Evolutionary conservation across 1,140 invertebrate genomes (phyloP).

Genomic region (Dryas iulia): DNA sequence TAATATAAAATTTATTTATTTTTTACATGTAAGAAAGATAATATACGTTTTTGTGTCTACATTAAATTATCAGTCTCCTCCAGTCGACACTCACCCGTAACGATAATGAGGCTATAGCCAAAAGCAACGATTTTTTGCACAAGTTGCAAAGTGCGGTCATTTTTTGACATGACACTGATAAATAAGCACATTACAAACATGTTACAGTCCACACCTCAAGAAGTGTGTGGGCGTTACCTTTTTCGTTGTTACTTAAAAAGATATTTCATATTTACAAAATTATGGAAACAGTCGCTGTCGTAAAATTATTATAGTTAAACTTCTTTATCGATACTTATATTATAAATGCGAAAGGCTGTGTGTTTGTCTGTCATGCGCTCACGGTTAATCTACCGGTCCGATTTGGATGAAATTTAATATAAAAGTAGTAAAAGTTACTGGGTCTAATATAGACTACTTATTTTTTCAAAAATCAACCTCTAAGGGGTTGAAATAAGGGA

Average conservation of each 20-base stretch:
- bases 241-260: neutral
- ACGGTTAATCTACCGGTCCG: too few relatives aligned
- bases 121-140: constrained; percentile 17
- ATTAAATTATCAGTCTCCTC: neutral
- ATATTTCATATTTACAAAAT: neutral
- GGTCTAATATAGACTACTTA: too few relatives aligned
- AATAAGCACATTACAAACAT: constrained; percentile 21
- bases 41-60: neutral
- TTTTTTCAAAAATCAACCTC: too few relatives aligned
- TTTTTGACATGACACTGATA: constrained; percentile 26
- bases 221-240: constrained; percentile 7
- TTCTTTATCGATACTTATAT: too few relatives aligned
- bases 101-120: constrained; percentile 23
- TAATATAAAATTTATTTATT: neutral
- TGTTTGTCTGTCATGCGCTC: too few relatives aligned
- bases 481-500: too few relatives aligned
- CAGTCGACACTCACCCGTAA: neutral
- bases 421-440: too few relatives aligned
- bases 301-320: too few relatives aligned
- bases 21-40: neutral
- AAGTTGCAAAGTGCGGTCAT: constrained; percentile 9
- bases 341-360: too few relatives aligned
- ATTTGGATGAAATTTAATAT: too few relatives aligned
- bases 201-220: constrained; percentile 19
- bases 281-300: neutral